Evolutionary conservation across 2,113 vertebrate species (phyloP).

Genomic region (Pelodiscus sinensis): DNA sequence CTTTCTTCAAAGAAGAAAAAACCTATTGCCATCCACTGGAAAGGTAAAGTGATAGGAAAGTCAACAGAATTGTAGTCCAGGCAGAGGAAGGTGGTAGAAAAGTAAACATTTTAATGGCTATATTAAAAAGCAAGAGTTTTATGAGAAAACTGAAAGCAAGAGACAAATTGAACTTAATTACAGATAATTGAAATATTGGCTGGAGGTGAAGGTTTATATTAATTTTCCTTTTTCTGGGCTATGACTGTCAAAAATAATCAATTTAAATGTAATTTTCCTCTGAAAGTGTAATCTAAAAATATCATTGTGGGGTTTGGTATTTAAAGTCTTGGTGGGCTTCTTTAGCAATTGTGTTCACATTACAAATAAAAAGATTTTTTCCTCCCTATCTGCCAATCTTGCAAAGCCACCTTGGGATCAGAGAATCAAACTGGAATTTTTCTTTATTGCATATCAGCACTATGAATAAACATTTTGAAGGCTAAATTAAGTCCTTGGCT

Average conservation of each 20-base stretch:
- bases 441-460: background rate
- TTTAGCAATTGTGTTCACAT: background rate
- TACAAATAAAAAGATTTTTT: background rate
- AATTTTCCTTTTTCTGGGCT: background rate
- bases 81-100: background rate
- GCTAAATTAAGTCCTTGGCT: accelerated
- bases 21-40: background rate
- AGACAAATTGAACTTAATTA: background rate
- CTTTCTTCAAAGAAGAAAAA: background rate
- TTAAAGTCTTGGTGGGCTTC: background rate
- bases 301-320: accelerated
- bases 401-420: accelerated
- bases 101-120: background rate
- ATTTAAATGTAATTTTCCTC: background rate
- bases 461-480: background rate
- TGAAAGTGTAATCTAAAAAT: background rate
- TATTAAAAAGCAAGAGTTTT: background rate
- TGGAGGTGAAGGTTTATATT: background rate
- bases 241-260: accelerated
- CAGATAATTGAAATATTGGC: background rate
- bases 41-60: background rate
- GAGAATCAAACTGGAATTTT: background rate
- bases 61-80: background rate
- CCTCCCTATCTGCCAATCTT: accelerated
- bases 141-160: background rate